Base-by-base conservation (phyloP, 2,113 vertebrate species). In the Sceloporus tristichus region DNA sequence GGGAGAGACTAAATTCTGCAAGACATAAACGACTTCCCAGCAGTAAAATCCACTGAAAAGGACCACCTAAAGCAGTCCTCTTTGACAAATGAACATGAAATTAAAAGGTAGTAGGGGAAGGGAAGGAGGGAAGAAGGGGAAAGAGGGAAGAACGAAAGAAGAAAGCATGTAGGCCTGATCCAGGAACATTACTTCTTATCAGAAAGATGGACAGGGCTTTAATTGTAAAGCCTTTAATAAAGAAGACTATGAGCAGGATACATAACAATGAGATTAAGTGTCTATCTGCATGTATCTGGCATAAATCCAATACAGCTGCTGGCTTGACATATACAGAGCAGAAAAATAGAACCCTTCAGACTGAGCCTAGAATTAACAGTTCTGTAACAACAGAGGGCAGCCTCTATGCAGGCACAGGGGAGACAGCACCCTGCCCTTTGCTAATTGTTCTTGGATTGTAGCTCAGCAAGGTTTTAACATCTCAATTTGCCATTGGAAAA, bases 281-380 rank as follows among this genome's bases (percentile, higher is more conserved):
- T 88, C 90, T 62, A 92, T 92, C 9, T 89, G 62, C 87, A 92
- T 79, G 82, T 10, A 87, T 82, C 76, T 71, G 87, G 90, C 59
- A 94, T 80, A 86, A 73, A 95, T 89, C 62, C 73, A 86, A 94
- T 89, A 90, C 85, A 96, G 90, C 92, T 86, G 90, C 85, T 93
- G 91, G 78, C 85, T 87, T 92, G 89, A 89, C 91, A 92, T 86
- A 1, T 76, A 80, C 90, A 89, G 88, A 59, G 68, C 92, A 89
- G 23, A 34, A 84, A 77, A 29, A 70, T 68, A 40, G 21, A 89
- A 89, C 5, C 18, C 56, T 91, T 89, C 76, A 89, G 85, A 91
- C 38, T 91, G 56, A 92, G 92, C 53, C 77, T 48, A 90, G 29
- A 94, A 93, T 94, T 94, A 94, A 92, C 82, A 92, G 23, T 66